phyloP scores from a whole-genome alignment of 2,797 vertebrate genomes.

The Danio tinwini region DNA sequence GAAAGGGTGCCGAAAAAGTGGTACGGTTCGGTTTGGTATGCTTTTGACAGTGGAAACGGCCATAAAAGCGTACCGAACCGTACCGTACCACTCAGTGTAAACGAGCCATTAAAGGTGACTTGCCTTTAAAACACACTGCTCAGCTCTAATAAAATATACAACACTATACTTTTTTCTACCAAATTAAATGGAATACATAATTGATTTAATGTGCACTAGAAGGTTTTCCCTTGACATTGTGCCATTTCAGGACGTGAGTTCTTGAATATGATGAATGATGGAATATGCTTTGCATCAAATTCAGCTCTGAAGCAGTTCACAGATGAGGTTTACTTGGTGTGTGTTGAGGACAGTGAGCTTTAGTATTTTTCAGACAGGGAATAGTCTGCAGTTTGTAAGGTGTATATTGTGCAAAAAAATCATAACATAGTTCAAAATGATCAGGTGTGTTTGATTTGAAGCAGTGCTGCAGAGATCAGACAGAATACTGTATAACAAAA shows the following conservation, averaged over 20 bases:
- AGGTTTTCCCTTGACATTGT: background rate
- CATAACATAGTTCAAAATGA: background rate
- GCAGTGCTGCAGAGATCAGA: no score
- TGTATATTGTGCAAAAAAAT: background rate
- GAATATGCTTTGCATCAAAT: background rate
- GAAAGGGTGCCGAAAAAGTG: no score
- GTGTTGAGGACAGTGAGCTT: background rate
- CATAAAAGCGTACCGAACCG: no score
- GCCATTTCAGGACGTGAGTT: background rate
- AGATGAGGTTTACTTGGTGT: background rate
- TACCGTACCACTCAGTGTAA: no score
- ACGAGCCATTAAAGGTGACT: no score
- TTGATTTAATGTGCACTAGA: background rate
- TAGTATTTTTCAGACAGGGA: background rate
- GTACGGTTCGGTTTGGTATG: no score
- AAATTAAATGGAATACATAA: no score
- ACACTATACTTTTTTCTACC: background rate
- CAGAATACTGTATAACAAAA: no score
- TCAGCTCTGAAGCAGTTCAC: no score
- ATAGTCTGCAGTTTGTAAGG: background rate
- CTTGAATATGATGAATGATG: background rate
- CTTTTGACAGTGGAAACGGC: no score
- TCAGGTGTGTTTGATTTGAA: no score
- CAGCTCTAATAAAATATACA: background rate
- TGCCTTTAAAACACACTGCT: background rate